These are phyloP conservation scores for Eleginops maclovinus DNA, from an alignment of 2,113 vertebrate species.

Conservation along the genomic window DNA sequence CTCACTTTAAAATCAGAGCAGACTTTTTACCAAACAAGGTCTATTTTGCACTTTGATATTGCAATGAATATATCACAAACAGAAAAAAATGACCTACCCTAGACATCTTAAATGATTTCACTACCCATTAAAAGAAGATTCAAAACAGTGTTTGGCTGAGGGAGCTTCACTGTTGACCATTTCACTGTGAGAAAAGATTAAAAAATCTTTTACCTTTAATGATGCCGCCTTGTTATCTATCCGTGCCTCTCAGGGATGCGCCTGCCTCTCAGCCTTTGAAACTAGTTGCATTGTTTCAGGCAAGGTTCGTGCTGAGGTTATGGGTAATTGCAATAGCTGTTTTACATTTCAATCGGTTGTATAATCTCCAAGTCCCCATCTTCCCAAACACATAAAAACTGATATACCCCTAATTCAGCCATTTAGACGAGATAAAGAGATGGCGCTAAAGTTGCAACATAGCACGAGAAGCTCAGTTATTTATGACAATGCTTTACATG, in stretches of 20 bases:
- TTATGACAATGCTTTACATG: slow-evolving; percentile 27
- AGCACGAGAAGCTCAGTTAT: slow-evolving; percentile 9
- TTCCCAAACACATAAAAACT: slow-evolving; percentile 71
- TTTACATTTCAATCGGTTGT: slow-evolving; percentile 81
- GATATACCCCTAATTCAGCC: slow-evolving; percentile 67
- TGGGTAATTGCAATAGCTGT: slow-evolving; percentile 79
- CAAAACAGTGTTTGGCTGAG: slow-evolving; percentile 39
- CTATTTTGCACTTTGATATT: slow-evolving; percentile 32
- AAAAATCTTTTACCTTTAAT: slow-evolving; percentile 69
- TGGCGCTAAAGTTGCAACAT: slow-evolving; percentile 20
- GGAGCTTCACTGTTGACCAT: slow-evolving; percentile 40
- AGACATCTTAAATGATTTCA: slow-evolving; percentile 53
- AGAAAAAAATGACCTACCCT: slow-evolving; percentile 36
- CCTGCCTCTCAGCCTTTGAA: slow-evolving; percentile 78
- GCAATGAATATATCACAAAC: slow-evolving; percentile 46
- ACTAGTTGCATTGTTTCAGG: slow-evolving; percentile 76
- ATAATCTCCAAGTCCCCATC: slow-evolving; percentile 72
- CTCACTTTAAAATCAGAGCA: background rate
- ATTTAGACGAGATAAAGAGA: slow-evolving; percentile 70
- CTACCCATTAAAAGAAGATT: slow-evolving; percentile 34
- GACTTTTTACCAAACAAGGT: slow-evolving; percentile 29
- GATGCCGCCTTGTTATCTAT: slow-evolving; percentile 73
- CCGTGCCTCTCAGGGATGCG: slow-evolving; percentile 66
- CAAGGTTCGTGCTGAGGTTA: slow-evolving; percentile 78
- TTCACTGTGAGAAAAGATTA: slow-evolving; percentile 44